These are phyloP conservation scores for Nemopilema nomurai DNA, from an alignment of 30 jellyfish, hydroid and myxozoan genomes.

Conservation along the genomic window DNA sequence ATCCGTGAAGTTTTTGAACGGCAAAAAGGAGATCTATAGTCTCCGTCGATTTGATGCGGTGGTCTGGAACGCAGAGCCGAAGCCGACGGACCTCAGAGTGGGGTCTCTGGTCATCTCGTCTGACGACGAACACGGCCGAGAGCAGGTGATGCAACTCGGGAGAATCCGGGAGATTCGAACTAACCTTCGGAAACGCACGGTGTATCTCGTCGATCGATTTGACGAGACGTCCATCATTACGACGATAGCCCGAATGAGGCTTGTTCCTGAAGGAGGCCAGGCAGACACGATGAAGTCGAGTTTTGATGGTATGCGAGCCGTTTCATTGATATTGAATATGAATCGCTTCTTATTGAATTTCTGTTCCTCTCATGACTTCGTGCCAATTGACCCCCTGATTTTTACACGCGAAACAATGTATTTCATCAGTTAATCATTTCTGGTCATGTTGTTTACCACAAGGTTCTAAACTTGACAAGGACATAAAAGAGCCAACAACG, in stretches of 20 bases:
- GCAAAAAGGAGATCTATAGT: constrained; percentile 59
- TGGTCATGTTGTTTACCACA: no score
- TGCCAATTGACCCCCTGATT: no score
- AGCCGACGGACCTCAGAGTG: constrained; percentile 45
- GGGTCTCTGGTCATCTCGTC: constrained; percentile 52
- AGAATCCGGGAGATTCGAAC: constrained; percentile 48
- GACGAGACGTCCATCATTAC: constrained; percentile 41
- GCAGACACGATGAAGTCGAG: background rate
- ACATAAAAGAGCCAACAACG: no score
- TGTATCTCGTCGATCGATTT: constrained; percentile 22
- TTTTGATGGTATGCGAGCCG: background rate
- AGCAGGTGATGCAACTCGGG: constrained; percentile 36
- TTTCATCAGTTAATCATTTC: no score
- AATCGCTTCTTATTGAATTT: no score
- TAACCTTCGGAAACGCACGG: constrained; percentile 46
- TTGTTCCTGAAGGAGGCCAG: constrained; percentile 53
- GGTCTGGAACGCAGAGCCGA: constrained; percentile 86
- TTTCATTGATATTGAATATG: background rate
- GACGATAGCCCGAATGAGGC: constrained; percentile 14
- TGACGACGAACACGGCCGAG: constrained; percentile 54
- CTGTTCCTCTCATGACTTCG: no score
- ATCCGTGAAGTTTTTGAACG: constrained; percentile 57
- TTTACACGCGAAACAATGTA: no score
- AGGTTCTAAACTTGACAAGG: no score
- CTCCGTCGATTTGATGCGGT: constrained; percentile 72